These are phyloP conservation scores for Dryococelus australis DNA, from an alignment of 2,888 invertebrate genomes.

Conservation along the genomic window DNA sequence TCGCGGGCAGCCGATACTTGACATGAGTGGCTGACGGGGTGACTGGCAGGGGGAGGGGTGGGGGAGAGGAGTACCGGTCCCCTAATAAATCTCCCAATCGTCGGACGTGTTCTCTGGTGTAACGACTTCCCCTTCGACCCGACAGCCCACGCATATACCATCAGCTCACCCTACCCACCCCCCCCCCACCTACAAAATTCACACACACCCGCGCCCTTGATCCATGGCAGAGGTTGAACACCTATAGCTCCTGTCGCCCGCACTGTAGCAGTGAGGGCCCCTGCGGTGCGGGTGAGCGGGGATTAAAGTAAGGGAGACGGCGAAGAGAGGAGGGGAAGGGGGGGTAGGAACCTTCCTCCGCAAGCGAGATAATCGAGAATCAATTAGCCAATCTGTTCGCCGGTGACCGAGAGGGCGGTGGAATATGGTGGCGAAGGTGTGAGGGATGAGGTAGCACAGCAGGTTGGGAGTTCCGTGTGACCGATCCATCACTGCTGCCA, in stretches of 20 bases:
- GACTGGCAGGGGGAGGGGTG: background rate
- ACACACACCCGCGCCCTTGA: background rate
- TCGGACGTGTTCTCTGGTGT: background rate
- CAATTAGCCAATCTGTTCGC: constrained; percentile 35
- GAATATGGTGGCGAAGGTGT: background rate
- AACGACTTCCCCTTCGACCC: background rate
- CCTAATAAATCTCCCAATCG: constrained; percentile 16
- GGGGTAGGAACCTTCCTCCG: background rate
- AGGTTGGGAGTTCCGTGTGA: background rate
- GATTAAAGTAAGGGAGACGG: constrained; percentile 12
- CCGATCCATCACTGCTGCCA: background rate
- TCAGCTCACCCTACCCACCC: background rate
- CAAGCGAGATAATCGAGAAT: constrained; percentile 34
- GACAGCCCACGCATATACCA: background rate
- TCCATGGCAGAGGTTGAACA: background rate
- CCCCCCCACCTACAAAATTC: background rate
- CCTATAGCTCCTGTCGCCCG: background rate
- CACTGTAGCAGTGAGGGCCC: background rate
- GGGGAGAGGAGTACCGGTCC: background rate
- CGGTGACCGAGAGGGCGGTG: background rate
- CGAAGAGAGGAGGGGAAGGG: background rate
- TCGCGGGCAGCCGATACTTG: background rate
- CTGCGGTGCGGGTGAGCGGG: background rate
- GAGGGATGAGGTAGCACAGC: too few species aligned
- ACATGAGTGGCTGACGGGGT: background rate